Percentiles rank a stretch among this genome's conserved stretches.
These are phyloP conservation scores for Piprites chloris DNA, from an alignment of 2,113 vertebrate species.

Conservation along the genomic window DNA sequence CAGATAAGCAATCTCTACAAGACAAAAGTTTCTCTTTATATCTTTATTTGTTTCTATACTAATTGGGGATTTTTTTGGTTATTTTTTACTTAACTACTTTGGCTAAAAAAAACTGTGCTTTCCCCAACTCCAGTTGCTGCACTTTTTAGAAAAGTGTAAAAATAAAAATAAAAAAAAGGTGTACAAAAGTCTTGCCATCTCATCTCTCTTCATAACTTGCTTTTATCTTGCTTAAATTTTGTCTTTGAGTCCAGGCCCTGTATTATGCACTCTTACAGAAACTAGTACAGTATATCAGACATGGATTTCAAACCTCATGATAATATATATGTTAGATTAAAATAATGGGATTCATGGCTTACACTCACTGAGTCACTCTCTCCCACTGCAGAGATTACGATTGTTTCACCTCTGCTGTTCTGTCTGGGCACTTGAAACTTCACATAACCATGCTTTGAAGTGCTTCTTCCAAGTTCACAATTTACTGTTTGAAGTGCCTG, in stretches of 20 bases:
- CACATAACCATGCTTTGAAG: slow-evolving; percentile 54
- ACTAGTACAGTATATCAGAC: neutral
- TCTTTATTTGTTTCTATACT: neutral
- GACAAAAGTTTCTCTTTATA: neutral
- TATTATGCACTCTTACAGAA: neutral
- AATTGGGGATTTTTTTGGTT: neutral
- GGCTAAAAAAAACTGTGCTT: neutral
- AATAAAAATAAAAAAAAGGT: neutral
- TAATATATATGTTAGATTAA: neutral
- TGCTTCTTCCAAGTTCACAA: slow-evolving; percentile 36
- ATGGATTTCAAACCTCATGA: neutral
- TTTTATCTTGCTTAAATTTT: neutral
- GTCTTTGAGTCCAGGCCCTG: neutral
- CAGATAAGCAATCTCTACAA: neutral
- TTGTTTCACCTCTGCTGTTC: slow-evolving; percentile 9
- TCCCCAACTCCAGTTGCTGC: neutral
- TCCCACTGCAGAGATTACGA: neutral
- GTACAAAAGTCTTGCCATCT: neutral
- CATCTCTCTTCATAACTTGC: neutral
- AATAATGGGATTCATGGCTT: neutral
- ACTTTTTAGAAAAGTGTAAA: neutral
- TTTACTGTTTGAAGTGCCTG: slow-evolving; percentile 53
- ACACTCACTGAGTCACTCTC: neutral
- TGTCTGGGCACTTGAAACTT: neutral
- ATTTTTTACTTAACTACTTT: neutral